Base-by-base conservation (phyloP, 2,113 vertebrate genomes). In the Petrocephalus zakoni region DNA sequence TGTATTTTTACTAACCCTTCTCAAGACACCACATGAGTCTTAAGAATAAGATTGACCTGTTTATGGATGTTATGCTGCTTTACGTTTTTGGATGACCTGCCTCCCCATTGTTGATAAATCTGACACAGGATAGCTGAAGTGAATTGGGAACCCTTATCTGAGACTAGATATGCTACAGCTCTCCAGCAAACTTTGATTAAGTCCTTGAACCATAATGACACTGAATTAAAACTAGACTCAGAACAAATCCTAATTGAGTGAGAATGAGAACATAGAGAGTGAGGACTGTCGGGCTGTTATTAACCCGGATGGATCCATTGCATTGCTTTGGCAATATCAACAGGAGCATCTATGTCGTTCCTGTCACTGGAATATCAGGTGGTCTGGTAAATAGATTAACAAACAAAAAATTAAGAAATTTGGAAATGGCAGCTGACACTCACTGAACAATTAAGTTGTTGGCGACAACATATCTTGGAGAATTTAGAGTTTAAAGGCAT, bases 401-500 rank as follows among this genome's bases (percentile, higher is more conserved):
- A 37, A 83, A 47, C 42, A n/a, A 49, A 46, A 49, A 42, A n/a
- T n/a, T n/a, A n/a, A n/a, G n/a, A n/a, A n/a, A n/a, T n/a, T 8
- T 49, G 37, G 75, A 81, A 46, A 81, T 37, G 75, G n/a, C 61
- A 68, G 29, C 61, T 0, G 25, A 68, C 29, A n/a, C 61, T 68
- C 37, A 19, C 75, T 81, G 75, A 81, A 19, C 29, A 46, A 2
- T 46, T 42, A 49, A 83, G 46, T 83, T 83, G 81, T 19, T 83
- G 46, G 81, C 46, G 11, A 47, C 81, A 68, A 49, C 46, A 83
- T 83, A n/a, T 49, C 81, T 78, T 49, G 46, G 81, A 83, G 47
- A 87, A 42, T 85, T 52, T 82, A 46, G 78, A 55, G 64, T 25
- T 72, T 90, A 88, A 88, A 88, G n/a, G 53, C 81, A 89, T 78